A percentile compares a stretch with the other conserved stretches of the same genome.
These are phyloP conservation scores for Solenodon paradoxus DNA, from an alignment of 2,113 vertebrate species.

Conservation along the genomic window DNA sequence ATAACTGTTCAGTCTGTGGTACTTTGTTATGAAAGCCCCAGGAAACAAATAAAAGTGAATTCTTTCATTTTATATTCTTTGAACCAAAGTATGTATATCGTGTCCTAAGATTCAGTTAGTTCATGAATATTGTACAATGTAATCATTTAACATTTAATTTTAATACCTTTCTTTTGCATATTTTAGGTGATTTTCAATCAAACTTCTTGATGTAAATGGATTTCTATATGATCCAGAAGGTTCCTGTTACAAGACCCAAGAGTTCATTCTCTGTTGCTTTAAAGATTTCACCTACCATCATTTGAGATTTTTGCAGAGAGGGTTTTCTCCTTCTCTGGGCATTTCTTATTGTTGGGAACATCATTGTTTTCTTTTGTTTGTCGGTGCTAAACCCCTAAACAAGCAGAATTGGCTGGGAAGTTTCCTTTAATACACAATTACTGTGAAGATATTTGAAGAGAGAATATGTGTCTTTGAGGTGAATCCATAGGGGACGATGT, in stretches of 20 bases:
- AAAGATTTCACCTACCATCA: not conserved
- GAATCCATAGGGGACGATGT: not conserved
- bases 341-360: not conserved
- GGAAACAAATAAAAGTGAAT: not conserved
- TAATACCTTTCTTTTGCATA: not conserved
- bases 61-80: not conserved
- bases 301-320: not conserved
- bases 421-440: conserved; percentile 8
- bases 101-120: not conserved
- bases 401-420: not conserved
- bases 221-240: not conserved
- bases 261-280: not conserved
- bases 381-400: not conserved
- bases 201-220: not conserved
- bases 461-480: not conserved
- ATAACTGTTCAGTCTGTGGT: not conserved
- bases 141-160: not conserved
- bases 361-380: conserved; percentile 45
- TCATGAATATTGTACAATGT: not conserved
- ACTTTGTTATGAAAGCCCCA: not conserved
- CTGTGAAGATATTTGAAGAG: conserved; percentile 20
- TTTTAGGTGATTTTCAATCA: not conserved
- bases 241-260: not conserved
- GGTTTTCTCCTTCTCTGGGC: not conserved
- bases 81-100: too few relatives aligned